Base-by-base conservation (phyloP, 2,797 vertebrate species). In the Chaenodraco wilsoni region DNA sequence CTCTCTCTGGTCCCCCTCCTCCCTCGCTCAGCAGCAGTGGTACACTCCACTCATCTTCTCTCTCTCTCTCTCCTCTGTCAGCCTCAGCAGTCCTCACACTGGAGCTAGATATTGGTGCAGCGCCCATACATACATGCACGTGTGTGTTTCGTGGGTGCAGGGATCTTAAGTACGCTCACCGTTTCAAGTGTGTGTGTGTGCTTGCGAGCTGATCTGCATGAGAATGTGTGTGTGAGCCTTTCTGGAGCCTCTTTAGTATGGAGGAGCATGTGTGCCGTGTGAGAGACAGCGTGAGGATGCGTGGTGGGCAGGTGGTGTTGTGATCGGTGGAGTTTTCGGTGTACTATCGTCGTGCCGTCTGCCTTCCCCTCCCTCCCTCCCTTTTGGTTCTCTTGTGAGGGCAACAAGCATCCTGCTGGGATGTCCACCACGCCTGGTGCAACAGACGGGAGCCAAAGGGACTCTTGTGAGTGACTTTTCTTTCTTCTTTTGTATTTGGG, bases 401-500 rank as follows among this genome's bases (percentile, higher is more conserved):
- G 80, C 61, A 51, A 57, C 76, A 49, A 84, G 40, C 86, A 69
- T 68, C 84, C 85, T 65, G 83, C 85, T 69, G 82, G 88, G 87
- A 93, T 93, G 92, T 91, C 91, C 75, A 91, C 89, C 63, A 84
- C 89, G 4, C 84, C 90, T 46, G 85, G 74, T 70, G 61, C 87
- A 54, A 84, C 86, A 72, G 90, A 93, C 45, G 84, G 84, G 68
- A 93, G 87, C 85, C 91, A 92, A 65, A 89, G 87, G 85, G 91
- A 91, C 90, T 92, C 92, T 61, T 80, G 92, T 93, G 77, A 92
- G 92, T 89, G 66, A 81, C 74, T 81, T 60, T 33, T 21, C 19
- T 9, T 3, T 61, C 41, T 33, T 5, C 72, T 57, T 69, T 14
- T 75, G 11, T 54, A n/a, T 13, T 54, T 33, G 33, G 62, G 52